Base-by-base conservation (phyloP, 2,888 invertebrate genomes). In the Ceramica pisi region DNA sequence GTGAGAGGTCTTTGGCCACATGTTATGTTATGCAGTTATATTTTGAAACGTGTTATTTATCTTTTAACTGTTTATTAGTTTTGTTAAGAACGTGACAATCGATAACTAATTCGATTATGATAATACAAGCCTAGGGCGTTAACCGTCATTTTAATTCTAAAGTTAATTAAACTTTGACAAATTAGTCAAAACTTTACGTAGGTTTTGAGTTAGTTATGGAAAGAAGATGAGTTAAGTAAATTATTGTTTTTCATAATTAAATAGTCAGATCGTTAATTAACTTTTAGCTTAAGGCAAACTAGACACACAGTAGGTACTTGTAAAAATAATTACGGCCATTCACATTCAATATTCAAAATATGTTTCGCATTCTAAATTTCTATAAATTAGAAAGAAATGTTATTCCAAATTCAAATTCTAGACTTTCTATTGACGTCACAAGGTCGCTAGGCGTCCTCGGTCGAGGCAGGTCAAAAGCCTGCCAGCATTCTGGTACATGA, bases 11-110 rank as follows among this genome's bases (percentile, higher is more conserved):
- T 83, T 60, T 87, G 88, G 81, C 77, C 80, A 89, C 74, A 75
- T 76, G 74, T 70, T 80, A 78, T 80, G 80, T 71, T 79, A 81
- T 81, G 84, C 83, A 85, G 81, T 84, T 88, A 85, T 86, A 79
- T 88, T 89, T 87, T 80, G 85, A 85, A 88, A 90, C 85, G 82
- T 83, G 86, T 88, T 89, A 89, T 91, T 91, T 89, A 88, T 89
- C 82, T 86, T 87, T 73, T 75, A 83, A 80, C 26, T 73, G 82
- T 83, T 85, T 85, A 81, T 84, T 80, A 80, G 83, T 84, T 89
- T 88, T 86, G 82, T 88, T 85, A 84, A 80, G 70, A 85, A 73
- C 71, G 75, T 87, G 86, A 87, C 88, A 88, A 88, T 88, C 86
- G 85, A 80, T 84, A 83, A 86, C 80, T 90, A 90, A 89, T 89